Evolutionary conservation across 2,888 invertebrate species (phyloP), one percentile per base, ranked within the genome.

Genomic region (Ectropis crepuscularia): DNA sequence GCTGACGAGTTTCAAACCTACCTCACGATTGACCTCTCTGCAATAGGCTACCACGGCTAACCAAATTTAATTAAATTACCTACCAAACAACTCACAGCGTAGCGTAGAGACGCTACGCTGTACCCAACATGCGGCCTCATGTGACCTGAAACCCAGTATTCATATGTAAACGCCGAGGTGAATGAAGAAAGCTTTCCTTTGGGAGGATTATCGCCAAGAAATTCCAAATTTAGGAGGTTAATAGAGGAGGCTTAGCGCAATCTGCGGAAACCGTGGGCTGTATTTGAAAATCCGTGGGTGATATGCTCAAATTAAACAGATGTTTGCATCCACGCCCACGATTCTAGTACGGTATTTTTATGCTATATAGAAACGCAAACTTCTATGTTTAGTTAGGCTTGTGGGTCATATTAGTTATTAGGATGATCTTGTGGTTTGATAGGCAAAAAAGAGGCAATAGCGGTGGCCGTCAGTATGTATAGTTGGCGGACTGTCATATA

Each of bases 171-270:
- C 36, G 42, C 16, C 36, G 46, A 54, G 9, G 37, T 16, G 45
- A 54, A 38, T 12, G 45, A 45, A 16, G 38, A 12, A 54, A 45
- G 37, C 54, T 38, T 46, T 46, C 54, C 54, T 45, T 54, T 46
- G 54, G 45, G 54, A 46, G 46, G 54, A 46, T 46, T 46, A 54
- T 45, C 46, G 28, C 36, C 5, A 38, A 46, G 45, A 38, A 45
- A 46, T 54, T 54, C 37, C 9, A 46, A 10, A 45, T 46, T 43
- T 51, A 28, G 36, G 8, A 45, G 43, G 11, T 50, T 38, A 12
- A 38, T 38, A 37, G 5, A 41, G 10, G 10, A 41, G 41, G 50
- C 51, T 51, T 51, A 28, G 41, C 16, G 28, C 6, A 6, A 39
- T 9, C 12, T 50, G 38, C 39, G 28, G 10, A 42, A 16, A 28